Evolutionary conservation across 2,888 invertebrate genomes (phyloP).

Genomic region (Agrochola macilenta): DNA sequence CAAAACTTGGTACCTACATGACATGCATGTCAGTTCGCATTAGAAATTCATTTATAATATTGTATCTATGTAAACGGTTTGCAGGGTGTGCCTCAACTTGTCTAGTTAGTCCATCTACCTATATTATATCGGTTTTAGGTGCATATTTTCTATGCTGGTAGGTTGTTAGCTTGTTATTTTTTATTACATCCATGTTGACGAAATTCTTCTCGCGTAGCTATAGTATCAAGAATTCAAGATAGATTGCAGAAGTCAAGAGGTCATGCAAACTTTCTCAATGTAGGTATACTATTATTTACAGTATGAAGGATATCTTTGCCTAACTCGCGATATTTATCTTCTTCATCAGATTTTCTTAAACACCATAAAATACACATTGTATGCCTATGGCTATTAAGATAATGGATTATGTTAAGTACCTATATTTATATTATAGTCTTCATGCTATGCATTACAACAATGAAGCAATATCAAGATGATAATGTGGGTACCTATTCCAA

Average conservation of each 20-base stretch:
- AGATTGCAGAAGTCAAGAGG: slow-evolving; percentile 19
- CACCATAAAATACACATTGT: slow-evolving; percentile 12
- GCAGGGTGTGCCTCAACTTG: slow-evolving; percentile 24
- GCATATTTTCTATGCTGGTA: background rate
- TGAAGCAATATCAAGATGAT: slow-evolving; percentile 33
- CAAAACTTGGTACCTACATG: slow-evolving; percentile 10
- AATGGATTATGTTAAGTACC: slow-evolving; percentile 18
- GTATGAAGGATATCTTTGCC: background rate
- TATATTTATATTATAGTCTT: slow-evolving; percentile 23
- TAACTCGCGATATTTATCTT: slow-evolving; percentile 13
- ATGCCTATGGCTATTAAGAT: background rate
- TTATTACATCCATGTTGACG: slow-evolving; percentile 7
- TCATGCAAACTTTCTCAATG: slow-evolving; percentile 33
- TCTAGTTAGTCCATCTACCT: background rate
- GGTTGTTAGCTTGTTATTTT: slow-evolving; percentile 40
- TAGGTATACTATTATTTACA: background rate
- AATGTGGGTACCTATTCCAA: slow-evolving; percentile 15
- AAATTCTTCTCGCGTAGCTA: slow-evolving; percentile 20
- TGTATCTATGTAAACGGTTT: slow-evolving; percentile 20
- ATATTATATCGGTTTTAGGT: background rate
- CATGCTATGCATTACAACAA: slow-evolving; percentile 44
- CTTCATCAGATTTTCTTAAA: slow-evolving; percentile 13
- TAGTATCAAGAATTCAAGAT: slow-evolving; percentile 1
- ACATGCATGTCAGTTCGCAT: slow-evolving; percentile 40
- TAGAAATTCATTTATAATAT: slow-evolving; percentile 37